Base-by-base conservation (phyloP, 2,113 vertebrate species). In the Elephantulus edwardii region DNA sequence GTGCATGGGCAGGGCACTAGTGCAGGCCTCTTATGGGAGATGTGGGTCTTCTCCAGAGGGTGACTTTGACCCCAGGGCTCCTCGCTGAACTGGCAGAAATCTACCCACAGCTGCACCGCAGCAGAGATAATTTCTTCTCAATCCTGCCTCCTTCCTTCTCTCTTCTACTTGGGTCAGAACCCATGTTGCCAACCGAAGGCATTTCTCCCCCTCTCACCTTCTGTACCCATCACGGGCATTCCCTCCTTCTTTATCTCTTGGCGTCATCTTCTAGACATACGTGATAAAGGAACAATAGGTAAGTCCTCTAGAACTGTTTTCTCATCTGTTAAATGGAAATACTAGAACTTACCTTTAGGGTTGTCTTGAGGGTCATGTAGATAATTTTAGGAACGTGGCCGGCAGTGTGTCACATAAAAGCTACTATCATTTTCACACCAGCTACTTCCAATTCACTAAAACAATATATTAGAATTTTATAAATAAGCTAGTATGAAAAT, bases 281-380 rank as follows among this genome's bases (percentile, higher is more conserved):
- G 40, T 50, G 56, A 16, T 44, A 38, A 50, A 77, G 62, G 38
- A 81, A 78, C 80, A 86, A 50, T 33, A 71, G 17, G 17, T 78
- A 70, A n/a, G 22, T 38, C 70, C 62, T 90, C 87, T 85, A 2
- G 52, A 40, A 64, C n/a, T 94, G 33, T 74, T 77, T 91, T 75
- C 48, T 93, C 56, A n/a, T 46, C n/a, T 82, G 26, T 90, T 82
- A 56, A 58, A 83, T 62, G 52, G 58, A 88, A 48, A 72, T 22
- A 33, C 50, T 35, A 58, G 20, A 48, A 64, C 10, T 17, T 84
- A 28, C 28, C 40, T 81, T 62, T 80, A 54, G 46, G 8, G 14
- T 48, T 52, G 33, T 62, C 62, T 35, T 6, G 10, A 92, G 70
- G 56, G 35, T 81, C 68, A 64, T 12, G 35, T 70, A 33, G 84